Conservation (phyloP, 2,797 vertebrate species). For the Hippocampus kuda region DNA sequence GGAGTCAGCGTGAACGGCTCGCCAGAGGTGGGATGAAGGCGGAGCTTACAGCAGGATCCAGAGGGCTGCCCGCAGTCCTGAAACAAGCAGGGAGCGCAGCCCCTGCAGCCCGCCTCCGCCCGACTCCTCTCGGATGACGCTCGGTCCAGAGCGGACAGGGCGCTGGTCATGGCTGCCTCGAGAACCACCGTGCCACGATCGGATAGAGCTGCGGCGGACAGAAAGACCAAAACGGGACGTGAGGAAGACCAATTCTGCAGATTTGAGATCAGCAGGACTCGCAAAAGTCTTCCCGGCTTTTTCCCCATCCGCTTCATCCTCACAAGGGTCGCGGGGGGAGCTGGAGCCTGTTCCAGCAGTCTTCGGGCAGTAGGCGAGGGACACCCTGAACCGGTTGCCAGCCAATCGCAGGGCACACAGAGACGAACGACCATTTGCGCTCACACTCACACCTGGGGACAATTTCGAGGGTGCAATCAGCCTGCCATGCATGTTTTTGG, state of each 20-base stretch:
- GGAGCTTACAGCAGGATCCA: slow-evolving; percentile 61
- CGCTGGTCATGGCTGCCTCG: slow-evolving; percentile 76
- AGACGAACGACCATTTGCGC: no score
- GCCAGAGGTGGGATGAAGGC: neutral
- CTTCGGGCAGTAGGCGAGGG: no score
- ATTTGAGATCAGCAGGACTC: neutral
- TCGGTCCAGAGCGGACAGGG: slow-evolving; percentile 69
- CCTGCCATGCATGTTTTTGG: no score
- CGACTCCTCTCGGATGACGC: slow-evolving; percentile 65
- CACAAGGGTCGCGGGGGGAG: no score
- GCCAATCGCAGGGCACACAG: no score
- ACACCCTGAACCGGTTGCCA: no score
- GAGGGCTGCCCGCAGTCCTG: slow-evolving; percentile 70
- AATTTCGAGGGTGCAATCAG: no score
- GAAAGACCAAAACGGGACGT: neutral
- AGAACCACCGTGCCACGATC: slow-evolving; percentile 82
- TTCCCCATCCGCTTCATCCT: no score
- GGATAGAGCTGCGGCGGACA: slow-evolving; percentile 70
- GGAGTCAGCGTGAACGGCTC: neutral
- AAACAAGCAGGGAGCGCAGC: slow-evolving; percentile 77
- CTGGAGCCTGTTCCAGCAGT: no score
- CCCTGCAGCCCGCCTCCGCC: slow-evolving; percentile 58
- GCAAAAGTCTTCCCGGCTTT: no score
- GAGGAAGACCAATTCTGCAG: no score
- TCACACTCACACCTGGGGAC: no score